Conservation (phyloP, 1,140 invertebrate genomes). For the Leptopilina boulardi region DNA sequence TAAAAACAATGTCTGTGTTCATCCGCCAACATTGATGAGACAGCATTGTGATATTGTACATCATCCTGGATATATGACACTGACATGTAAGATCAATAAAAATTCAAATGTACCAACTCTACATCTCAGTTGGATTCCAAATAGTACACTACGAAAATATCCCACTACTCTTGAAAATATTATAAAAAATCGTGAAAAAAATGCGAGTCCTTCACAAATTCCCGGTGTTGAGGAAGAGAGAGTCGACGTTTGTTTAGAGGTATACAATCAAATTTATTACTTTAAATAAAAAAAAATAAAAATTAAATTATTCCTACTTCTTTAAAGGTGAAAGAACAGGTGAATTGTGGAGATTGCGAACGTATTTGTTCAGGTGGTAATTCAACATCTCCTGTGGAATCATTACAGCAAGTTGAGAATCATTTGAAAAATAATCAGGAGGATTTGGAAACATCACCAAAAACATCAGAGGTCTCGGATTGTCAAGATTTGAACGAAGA, state of each 20-base stretch:
- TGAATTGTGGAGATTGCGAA: constrained; percentile 71
- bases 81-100: constrained; percentile 87
- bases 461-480: constrained; percentile 25
- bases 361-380: constrained; percentile 69
- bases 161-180: constrained; percentile 84
- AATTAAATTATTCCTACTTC: neutral
- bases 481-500: constrained; percentile 1
- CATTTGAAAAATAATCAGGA: neutral
- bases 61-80: constrained; percentile 93
- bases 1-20: constrained; percentile 97
- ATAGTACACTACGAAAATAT: constrained; percentile 90
- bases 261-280: neutral
- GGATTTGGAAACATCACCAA: constrained; percentile 17
- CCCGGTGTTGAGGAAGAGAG: constrained; percentile 51
- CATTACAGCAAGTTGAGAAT: neutral
- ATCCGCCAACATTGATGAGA: constrained; percentile 88
- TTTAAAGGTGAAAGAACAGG: constrained; percentile 65
- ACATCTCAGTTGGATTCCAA: constrained; percentile 95
- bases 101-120: constrained; percentile 86
- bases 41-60: constrained; percentile 89
- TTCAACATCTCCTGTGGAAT: neutral
- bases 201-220: constrained; percentile 43
- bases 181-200: constrained; percentile 33
- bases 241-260: constrained; percentile 70
- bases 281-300: no score